Base-by-base conservation (phyloP, 2,113 vertebrate genomes). In the Hoplias malabaricus region DNA sequence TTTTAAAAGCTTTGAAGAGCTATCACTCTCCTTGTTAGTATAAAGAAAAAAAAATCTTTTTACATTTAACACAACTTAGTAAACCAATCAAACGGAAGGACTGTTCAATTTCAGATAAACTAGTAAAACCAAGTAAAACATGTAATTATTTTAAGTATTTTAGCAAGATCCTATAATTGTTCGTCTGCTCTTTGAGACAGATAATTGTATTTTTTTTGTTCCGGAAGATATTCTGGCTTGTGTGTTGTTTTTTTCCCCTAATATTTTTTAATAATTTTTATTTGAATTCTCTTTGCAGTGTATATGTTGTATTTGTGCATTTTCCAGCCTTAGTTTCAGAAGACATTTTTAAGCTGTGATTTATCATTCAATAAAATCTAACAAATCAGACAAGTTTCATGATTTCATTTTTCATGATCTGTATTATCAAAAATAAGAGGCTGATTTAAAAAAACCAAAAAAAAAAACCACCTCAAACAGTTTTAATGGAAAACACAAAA, bases 351-450 rank as follows among this genome's bases (percentile, higher is more conserved):
- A 36, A 36, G 10, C 21, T 34, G 13, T 11, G 73, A 57, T 53
- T 63, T 34, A 53, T n/a, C 29, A 33, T 16, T 75, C 31, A 65
- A 75, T 66, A 66, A 75, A 54, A 54, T 29, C 33, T 66, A 29
- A 75, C 1, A 53, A 23, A 21, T 13, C 48, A 53, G 21, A 53
- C 19, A 23, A 4, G n/a, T 1, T 1, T 23, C n/a, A n/a, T 2
- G n/a, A 9, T 23, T 53, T 53, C 5, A 21, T 50, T 2, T 1
- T 2, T 8, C n/a, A 2, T 4, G 16, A 43, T 40, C 42, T 43
- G 2, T 3, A 14, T 43, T 14, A 2, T 43, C 42, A 43, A 14
- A 43, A 43, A 43, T 13, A 11, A 40, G 12, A 40, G 12, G 6
- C 8, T 40, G 1, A 5, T 36, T 4, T 5, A 5, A 8, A 36